Base-by-base conservation (phyloP, 2,797 vertebrate genomes). In the Amblyraja radiata region DNA sequence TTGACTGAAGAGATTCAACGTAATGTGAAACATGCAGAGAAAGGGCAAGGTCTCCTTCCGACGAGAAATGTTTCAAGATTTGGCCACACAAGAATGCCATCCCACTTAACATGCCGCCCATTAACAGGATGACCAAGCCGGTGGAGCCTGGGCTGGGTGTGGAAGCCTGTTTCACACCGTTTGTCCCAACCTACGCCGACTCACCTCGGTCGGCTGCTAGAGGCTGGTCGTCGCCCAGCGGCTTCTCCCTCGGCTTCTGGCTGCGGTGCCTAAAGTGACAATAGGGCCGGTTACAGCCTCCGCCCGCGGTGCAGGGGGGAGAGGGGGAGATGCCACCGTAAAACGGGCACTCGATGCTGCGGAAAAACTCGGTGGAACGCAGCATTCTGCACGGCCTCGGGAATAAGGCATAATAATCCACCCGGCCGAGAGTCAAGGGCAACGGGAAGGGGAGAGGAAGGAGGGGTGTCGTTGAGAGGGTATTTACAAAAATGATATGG, bases 321-420 rank as follows among this genome's bases (percentile, higher is more conserved):
- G 46, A 54, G 46, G 46, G 46, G 46, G 46, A 54, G 46, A 54
- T 6, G 46, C 11, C 63, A 16, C 88, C 90, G 94, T 96, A 96
- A 96, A 98, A 98, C 18, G 98, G 98, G 93, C 98, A 99, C 94
- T 99, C 98, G 95, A 99, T 97, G 95, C 98, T 97, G 95, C 98
- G 98, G 96, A 99, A 99, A 95, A 98, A 99, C 91, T 98, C 98
- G 94, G 98, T 99, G 96, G 98, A 98, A 86, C 97, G 96, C 95
- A 99, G 95, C 98, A 99, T 99, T 94, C 91, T 97, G 93, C 93
- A 95, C 32, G 88, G 90, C 90, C 68, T 91, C 90, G 90, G 90
- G 21, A 46, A 76, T 23, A 76, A 92, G 68, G 73, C 90, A 92
- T 92, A 92, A 74, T 74, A 74, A 25, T 74, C 32, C 61, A 0